phyloP scores from a whole-genome alignment of 2,113 vertebrate genomes.

The Arothron firmamentum region DNA sequence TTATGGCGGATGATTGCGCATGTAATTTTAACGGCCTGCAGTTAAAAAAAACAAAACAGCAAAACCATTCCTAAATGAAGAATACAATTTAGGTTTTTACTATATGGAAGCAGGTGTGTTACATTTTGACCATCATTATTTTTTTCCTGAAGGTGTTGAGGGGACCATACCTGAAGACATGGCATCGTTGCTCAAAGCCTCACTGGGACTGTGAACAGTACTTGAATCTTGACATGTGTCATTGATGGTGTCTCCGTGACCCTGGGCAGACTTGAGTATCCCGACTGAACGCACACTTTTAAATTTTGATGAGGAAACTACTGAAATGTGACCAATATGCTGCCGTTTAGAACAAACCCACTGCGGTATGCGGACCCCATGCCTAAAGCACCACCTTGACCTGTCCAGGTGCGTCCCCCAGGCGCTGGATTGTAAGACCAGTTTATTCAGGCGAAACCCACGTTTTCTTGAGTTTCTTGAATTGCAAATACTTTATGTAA shows the following conservation, averaged over 20 bases:
- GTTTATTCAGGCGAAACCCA: neutral
- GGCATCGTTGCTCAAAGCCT: constrained; percentile 90
- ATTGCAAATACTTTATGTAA: constrained; percentile 2
- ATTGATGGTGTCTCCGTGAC: constrained; percentile 10
- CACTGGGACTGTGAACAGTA: constrained; percentile 84
- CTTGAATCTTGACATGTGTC: constrained; percentile 6
- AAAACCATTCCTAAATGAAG: too few species aligned
- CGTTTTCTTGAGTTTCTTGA: neutral
- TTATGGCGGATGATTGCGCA: too few species aligned
- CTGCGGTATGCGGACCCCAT: constrained; percentile 8
- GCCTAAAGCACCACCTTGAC: constrained; percentile 47
- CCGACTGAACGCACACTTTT: constrained; percentile 14
- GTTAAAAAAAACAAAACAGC: too few species aligned
- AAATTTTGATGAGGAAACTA: constrained; percentile 22
- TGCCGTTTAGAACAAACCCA: constrained; percentile 13
- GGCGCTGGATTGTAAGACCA: neutral
- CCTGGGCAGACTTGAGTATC: constrained; percentile 28
- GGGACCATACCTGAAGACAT: constrained; percentile 87
- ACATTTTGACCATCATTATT: neutral
- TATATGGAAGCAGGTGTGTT: neutral
- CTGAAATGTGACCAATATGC: constrained; percentile 27
- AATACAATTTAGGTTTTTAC: neutral
- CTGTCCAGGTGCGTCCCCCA: constrained; percentile 1
- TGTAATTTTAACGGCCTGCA: too few species aligned
- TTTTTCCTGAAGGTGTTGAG: constrained; percentile 78